Evolutionary conservation across 2,797 vertebrate species (phyloP).

Genomic region (Lutjanus campechanus): DNA sequence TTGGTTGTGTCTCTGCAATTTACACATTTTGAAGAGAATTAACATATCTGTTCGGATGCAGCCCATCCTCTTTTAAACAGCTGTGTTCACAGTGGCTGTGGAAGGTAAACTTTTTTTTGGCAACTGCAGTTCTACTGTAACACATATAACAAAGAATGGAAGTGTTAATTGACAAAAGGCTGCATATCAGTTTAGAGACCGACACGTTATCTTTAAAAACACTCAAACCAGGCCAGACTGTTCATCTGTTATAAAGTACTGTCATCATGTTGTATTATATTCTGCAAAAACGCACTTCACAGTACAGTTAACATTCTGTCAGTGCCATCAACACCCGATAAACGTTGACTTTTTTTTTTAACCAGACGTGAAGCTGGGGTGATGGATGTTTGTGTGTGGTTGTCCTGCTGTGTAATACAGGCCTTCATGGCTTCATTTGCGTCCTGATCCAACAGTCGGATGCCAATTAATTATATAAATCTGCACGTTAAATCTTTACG

Average conservation of each 20-base stretch:
- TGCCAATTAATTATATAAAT: background rate
- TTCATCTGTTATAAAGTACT: background rate
- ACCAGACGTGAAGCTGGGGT: slow-evolving; percentile 4
- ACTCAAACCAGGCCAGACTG: background rate
- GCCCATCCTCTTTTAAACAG: background rate
- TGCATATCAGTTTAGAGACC: background rate
- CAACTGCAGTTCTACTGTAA: background rate
- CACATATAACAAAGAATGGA: background rate
- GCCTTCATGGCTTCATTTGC: slow-evolving; percentile 5
- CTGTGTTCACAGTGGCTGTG: background rate
- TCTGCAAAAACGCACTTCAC: background rate
- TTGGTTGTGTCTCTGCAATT: background rate
- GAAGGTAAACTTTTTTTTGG: background rate
- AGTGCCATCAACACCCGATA: slow-evolving; percentile 27
- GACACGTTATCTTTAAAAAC: background rate
- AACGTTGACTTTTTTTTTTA: slow-evolving; percentile 5
- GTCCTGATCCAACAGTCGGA: background rate
- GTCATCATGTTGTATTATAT: background rate
- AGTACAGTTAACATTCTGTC: background rate
- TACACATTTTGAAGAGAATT: background rate
- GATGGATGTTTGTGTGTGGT: background rate
- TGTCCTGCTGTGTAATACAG: slow-evolving; percentile 20
- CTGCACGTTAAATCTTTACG: slow-evolving; percentile 2
- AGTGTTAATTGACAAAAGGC: background rate
- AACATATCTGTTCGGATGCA: background rate